These are phyloP conservation scores for Calliscelio sp. DNA, from an alignment of 2,888 invertebrate species.

Conservation along the genomic window DNA sequence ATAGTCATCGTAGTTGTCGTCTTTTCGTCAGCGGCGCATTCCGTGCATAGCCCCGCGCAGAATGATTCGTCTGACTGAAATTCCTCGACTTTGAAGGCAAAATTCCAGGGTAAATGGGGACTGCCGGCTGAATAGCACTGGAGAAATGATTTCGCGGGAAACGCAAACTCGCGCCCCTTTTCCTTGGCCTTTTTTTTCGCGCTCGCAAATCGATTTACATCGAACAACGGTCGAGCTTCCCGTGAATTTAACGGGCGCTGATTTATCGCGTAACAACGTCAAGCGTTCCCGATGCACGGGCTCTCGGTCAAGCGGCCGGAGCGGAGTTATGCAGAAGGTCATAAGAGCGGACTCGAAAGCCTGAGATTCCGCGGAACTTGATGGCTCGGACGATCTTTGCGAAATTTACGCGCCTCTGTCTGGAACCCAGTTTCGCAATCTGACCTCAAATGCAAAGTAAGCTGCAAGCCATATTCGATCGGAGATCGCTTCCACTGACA, in stretches of 20 bases:
- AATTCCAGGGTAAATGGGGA: conserved; percentile 61
- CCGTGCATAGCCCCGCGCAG: too few relatives aligned
- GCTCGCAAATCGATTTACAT: conserved; percentile 77
- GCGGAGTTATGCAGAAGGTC: conserved; percentile 83
- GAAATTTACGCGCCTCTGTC: conserved; percentile 78
- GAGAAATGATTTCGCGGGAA: conserved; percentile 78
- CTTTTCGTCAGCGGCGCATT: too few relatives aligned
- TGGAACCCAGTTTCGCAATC: conserved; percentile 75
- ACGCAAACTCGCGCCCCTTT: conserved; percentile 43
- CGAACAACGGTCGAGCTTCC: conserved; percentile 78
- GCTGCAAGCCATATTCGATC: conserved; percentile 70
- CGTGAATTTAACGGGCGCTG: conserved; percentile 83
- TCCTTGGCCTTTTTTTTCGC: conserved; percentile 46
- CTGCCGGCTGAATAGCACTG: conserved; percentile 62
- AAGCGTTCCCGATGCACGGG: conserved; percentile 80
- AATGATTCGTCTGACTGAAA: too few relatives aligned
- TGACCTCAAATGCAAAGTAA: conserved; percentile 74
- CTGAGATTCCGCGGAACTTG: conserved; percentile 77
- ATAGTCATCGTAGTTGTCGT: too few relatives aligned
- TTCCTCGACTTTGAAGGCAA: conserved; percentile 54
- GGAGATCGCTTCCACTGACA: conserved; percentile 67
- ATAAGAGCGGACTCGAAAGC: conserved; percentile 81
- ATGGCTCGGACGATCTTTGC: conserved; percentile 76
- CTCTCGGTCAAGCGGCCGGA: conserved; percentile 84
- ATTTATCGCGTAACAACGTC: conserved; percentile 85